Evolutionary conservation across 2,797 vertebrate genomes (phyloP).

Genomic region (Sebastes diaconus): DNA sequence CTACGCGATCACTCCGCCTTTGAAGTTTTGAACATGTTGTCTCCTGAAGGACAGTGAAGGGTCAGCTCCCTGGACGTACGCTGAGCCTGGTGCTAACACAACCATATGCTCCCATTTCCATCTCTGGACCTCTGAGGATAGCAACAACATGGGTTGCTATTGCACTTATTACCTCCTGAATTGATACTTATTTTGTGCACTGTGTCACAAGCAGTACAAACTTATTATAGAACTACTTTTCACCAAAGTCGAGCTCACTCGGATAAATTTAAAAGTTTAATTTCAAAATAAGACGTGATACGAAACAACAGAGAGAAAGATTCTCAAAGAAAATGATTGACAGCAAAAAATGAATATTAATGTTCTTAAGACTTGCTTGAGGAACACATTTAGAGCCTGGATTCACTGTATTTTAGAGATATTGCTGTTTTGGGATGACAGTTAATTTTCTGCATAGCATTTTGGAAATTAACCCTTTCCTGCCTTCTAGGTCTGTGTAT

Average conservation of each 20-base stretch:
- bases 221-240: neutral
- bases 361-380: neutral
- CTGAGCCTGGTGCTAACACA: constrained; percentile 20
- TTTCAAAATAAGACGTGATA: too few species aligned
- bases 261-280: neutral
- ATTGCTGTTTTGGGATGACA: neutral
- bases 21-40: constrained; percentile 26
- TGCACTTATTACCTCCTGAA: neutral
- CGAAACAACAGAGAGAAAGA: neutral
- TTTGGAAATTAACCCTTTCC: neutral
- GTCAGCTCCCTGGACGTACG: constrained; percentile 20
- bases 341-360: neutral
- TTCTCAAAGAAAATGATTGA: neutral
- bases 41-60: constrained; percentile 40
- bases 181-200: neutral
- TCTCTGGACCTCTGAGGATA: constrained; percentile 2
- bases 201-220: neutral
- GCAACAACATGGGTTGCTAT: neutral
- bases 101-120: constrained; percentile 36
- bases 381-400: neutral
- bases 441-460: neutral
- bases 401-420: neutral
- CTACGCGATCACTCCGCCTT: neutral
- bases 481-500: neutral
- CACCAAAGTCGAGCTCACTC: neutral